phyloP scores from a whole-genome alignment of 2,888 invertebrate species.

The Tinea trinotella region DNA sequence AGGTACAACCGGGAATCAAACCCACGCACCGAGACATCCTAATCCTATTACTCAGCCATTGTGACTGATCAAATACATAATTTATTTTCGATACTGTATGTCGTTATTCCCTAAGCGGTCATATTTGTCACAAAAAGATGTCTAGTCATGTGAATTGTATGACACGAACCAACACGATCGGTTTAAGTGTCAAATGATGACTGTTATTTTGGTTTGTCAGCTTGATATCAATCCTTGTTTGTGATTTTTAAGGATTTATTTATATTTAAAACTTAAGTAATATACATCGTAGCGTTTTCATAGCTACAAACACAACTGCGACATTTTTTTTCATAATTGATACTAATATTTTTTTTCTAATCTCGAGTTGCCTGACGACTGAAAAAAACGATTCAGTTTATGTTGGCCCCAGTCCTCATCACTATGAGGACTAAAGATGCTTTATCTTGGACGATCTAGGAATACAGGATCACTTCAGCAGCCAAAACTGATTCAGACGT shows the following conservation, averaged over 20 bases:
- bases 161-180: conserved; percentile 18
- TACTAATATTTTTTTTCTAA: too few relatives aligned
- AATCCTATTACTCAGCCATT: conserved; percentile 63
- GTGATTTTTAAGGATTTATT: not conserved
- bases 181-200: conserved; percentile 15
- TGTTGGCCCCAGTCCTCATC: too few relatives aligned
- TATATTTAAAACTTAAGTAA: not conserved
- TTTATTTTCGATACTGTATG: conserved; percentile 57
- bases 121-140: conserved; percentile 33
- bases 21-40: conserved; percentile 47
- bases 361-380: too few relatives aligned
- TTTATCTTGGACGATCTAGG: too few relatives aligned
- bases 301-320: too few relatives aligned
- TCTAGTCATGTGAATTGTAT: conserved; percentile 32
- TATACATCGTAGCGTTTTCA: not conserved
- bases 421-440: too few relatives aligned
- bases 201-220: conserved; percentile 2
- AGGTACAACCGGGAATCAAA: conserved; percentile 47
- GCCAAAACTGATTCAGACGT: too few relatives aligned
- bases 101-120: conserved; percentile 34
- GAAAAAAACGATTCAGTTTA: too few relatives aligned
- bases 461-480: too few relatives aligned
- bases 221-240: not conserved
- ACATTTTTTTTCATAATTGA: too few relatives aligned
- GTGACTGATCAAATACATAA: conserved; percentile 60